Percentiles rank a stretch among this genome's conserved stretches.
phyloP scores from a whole-genome alignment of 2,797 vertebrate genomes.

The Kryptolebias ocellatus region DNA sequence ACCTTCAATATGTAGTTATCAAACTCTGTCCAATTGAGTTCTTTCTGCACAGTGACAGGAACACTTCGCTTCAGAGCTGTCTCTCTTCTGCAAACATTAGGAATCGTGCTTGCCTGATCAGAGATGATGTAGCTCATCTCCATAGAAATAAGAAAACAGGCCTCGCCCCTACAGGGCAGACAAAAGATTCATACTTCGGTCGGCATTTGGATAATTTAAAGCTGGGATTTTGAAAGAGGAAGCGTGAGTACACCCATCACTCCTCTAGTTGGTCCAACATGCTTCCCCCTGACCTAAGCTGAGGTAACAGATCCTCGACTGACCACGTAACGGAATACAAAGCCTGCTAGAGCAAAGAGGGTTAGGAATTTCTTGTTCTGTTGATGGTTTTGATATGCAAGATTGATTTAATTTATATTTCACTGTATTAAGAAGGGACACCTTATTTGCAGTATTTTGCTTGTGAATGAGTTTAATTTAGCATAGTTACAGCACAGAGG shows the following conservation, averaged over 20 bases:
- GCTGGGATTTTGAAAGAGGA: slow-evolving; percentile 36
- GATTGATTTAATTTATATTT: too few species aligned
- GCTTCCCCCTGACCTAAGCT: slow-evolving; percentile 11
- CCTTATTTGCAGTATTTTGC: too few species aligned
- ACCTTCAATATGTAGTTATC: slow-evolving; percentile 23
- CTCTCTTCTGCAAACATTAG: slow-evolving; percentile 48
- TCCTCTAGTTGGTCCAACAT: slow-evolving; percentile 27
- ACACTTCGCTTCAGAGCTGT: slow-evolving; percentile 32
- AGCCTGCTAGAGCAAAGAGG: not conserved
- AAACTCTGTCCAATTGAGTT: slow-evolving; percentile 31
- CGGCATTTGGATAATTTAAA: slow-evolving; percentile 57
- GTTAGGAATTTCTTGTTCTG: not conserved
- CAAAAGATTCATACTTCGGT: slow-evolving; percentile 56
- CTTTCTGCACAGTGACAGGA: slow-evolving; percentile 30
- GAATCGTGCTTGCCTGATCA: slow-evolving; percentile 61
- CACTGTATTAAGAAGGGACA: too few species aligned
- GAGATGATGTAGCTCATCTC: slow-evolving; percentile 73
- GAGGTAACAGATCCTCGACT: slow-evolving; percentile 25
- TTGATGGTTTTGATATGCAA: too few species aligned
- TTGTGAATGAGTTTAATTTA: too few species aligned
- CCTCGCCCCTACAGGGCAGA: slow-evolving; percentile 39
- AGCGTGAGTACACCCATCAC: slow-evolving; percentile 27
- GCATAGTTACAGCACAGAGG: too few species aligned
- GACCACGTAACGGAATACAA: not conserved
- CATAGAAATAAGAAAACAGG: slow-evolving; percentile 75